Base-by-base conservation (phyloP, 1,140 invertebrate species). In the Homarus americanus region DNA sequence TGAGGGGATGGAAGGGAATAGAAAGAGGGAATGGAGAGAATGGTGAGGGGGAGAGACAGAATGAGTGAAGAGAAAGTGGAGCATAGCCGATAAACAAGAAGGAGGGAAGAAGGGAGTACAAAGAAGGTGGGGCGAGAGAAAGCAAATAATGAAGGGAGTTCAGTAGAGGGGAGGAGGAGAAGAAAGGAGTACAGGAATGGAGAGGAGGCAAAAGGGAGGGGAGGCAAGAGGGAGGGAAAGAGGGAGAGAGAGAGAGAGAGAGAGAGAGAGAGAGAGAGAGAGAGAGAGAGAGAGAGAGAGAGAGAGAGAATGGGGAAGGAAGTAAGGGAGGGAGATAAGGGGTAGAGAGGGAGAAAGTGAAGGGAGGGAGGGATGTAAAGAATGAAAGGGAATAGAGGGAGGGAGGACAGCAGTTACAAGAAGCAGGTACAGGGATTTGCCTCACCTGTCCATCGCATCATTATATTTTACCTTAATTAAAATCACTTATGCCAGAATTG, bases 201-300 rank as follows among this genome's bases (percentile, higher is more conserved):
- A 49, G 4, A 49, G 44, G 15, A 49, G 4, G 44, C 44, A 15
- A 49, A 15, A 4, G 44, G 4, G 44, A 49, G 44, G 44, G 44
- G 44, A 49, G 44, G 44, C 24, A 4, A n/a, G 17, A 17, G 10
- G 24, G 53, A 58, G 53, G 17, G 10, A 17, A 58, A 69, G 63
- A 69, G 63, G 12, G n/a, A 69, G 63, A 32, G n/a, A 32, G 63
- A 69, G 63, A 69, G 63, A 69, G 63, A 69, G 63, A 69, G 63
- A 69, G 63, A 69, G 63, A 69, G 63, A 69, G 63, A 69, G 63
- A 69, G 63, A 69, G 63, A 69, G 63, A 69, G 63, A 69, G 63
- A 69, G 63, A 69, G 63, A 69, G 63, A 66, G 63, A 66, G 63
- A 66, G 63, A 66, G 63, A 69, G 63, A 69, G 63, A 69, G 63